phyloP scores from a whole-genome alignment of 2,888 invertebrate genomes.

The Drosophila barbarae region DNA sequence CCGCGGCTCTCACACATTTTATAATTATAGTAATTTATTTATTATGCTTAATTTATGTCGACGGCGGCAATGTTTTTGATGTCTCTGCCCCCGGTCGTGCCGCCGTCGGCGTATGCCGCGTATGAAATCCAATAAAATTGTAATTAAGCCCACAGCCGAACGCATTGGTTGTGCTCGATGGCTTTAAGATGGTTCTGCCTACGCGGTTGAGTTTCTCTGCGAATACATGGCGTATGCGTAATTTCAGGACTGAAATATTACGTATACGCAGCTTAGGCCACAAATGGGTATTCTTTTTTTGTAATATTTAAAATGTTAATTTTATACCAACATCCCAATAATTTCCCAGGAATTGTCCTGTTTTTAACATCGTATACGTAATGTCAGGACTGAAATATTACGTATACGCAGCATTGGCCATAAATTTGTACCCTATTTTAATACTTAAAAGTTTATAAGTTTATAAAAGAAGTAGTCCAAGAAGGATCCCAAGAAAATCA shows the following conservation, averaged over 20 bases:
- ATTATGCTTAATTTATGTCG: slow-evolving; percentile 60
- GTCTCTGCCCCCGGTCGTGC: slow-evolving; percentile 29
- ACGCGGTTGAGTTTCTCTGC: not conserved
- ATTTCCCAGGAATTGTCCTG: not conserved
- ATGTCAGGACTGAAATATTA: not conserved
- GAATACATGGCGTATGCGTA: slow-evolving; percentile 2
- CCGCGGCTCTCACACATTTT: slow-evolving; percentile 34
- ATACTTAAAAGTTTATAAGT: too few species aligned
- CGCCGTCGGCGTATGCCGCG: slow-evolving; percentile 1
- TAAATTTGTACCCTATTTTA: too few species aligned
- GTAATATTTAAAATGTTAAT: not conserved
- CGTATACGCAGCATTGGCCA: not conserved
- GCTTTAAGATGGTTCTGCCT: slow-evolving; percentile 3
- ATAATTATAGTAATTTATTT: slow-evolving; percentile 68
- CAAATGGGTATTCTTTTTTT: too few species aligned
- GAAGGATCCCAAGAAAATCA: too few species aligned
- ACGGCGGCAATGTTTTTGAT: slow-evolving; percentile 50
- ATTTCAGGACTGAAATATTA: not conserved
- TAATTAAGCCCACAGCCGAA: slow-evolving; percentile 23
- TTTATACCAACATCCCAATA: not conserved
- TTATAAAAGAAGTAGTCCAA: too few species aligned
- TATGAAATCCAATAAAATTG: slow-evolving; percentile 41
- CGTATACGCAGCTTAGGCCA: not conserved
- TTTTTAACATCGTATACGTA: not conserved
- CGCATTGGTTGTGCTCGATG: slow-evolving; percentile 11